Evolutionary conservation across 2,888 invertebrate genomes (phyloP).

Genomic region (Lordiphosa andalusiaca): DNA sequence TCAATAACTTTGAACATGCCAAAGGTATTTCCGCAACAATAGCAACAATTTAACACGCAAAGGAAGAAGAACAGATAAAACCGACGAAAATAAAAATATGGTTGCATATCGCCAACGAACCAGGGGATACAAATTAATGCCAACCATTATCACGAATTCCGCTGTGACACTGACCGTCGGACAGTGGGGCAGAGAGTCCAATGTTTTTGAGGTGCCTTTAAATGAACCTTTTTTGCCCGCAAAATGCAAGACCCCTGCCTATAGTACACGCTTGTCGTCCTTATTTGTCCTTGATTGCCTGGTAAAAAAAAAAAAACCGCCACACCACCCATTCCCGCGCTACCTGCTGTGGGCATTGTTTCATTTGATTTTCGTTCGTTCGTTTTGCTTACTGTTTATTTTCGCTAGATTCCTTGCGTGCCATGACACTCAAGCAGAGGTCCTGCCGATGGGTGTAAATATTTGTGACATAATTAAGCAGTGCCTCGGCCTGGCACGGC

Average conservation of each 20-base stretch:
- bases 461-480: slow-evolving; percentile 74
- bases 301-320: slow-evolving; percentile 6
- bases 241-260: too few relatives aligned
- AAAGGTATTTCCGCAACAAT: slow-evolving; percentile 54
- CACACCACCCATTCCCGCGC: slow-evolving; percentile 4
- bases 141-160: slow-evolving; percentile 62
- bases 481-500: slow-evolving; percentile 46
- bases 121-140: slow-evolving; percentile 56
- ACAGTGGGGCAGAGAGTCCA: too few relatives aligned
- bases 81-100: slow-evolving; percentile 21
- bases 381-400: slow-evolving; percentile 39
- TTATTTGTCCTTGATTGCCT: slow-evolving; percentile 64
- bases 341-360: slow-evolving; percentile 27
- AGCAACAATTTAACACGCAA: slow-evolving; percentile 37
- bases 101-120: slow-evolving; percentile 5
- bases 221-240: too few relatives aligned
- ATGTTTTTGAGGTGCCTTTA: too few relatives aligned
- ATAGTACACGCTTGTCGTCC: slow-evolving; percentile 22
- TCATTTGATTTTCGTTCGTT: slow-evolving; percentile 50
- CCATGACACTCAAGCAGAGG: slow-evolving; percentile 50
- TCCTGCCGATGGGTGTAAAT: slow-evolving; percentile 61
- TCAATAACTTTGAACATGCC: slow-evolving; percentile 63
- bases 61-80: slow-evolving; percentile 26
- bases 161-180: slow-evolving; percentile 41
- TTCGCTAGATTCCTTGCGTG: slow-evolving; percentile 62